phyloP scores from a whole-genome alignment of 2,113 vertebrate species.

The Nesoenas mayeri region DNA sequence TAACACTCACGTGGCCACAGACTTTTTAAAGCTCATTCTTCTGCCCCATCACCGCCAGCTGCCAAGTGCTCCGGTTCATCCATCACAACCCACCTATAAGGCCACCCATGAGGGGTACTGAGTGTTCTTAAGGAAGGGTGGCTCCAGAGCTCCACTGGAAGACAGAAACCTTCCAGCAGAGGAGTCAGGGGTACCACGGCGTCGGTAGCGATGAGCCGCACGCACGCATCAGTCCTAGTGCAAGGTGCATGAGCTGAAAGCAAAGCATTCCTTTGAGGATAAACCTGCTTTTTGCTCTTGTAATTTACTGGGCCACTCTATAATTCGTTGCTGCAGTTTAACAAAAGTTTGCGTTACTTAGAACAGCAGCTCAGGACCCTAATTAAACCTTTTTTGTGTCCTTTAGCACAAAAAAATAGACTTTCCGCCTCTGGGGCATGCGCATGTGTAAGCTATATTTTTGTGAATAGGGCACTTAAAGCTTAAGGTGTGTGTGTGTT shows the following conservation, averaged over 20 bases:
- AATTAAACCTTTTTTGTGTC: conserved; percentile 9
- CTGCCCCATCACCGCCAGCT: not conserved
- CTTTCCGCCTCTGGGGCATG: not conserved
- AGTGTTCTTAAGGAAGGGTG: not conserved
- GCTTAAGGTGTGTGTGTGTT: conserved; percentile 18
- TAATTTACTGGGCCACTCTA: not conserved
- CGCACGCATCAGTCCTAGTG: not conserved
- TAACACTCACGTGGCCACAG: not conserved
- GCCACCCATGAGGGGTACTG: not conserved
- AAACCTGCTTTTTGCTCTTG: conserved; percentile 38
- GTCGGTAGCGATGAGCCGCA: accelerated
- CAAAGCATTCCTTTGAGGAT: not conserved
- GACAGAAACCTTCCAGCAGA: not conserved
- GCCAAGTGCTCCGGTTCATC: not conserved
- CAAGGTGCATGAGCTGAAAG: not conserved
- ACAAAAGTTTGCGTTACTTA: not conserved
- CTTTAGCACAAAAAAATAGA: conserved; percentile 46
- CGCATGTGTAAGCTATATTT: conserved; percentile 34
- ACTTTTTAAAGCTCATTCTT: not conserved
- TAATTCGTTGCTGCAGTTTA: not conserved
- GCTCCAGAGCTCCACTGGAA: not conserved
- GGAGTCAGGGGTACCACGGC: accelerated
- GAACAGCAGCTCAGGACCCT: conserved; percentile 42
- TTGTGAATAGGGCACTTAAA: conserved; percentile 33
- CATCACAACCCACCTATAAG: not conserved